Base-by-base conservation (phyloP, 2,113 vertebrate species). In the Agelaius tricolor region DNA sequence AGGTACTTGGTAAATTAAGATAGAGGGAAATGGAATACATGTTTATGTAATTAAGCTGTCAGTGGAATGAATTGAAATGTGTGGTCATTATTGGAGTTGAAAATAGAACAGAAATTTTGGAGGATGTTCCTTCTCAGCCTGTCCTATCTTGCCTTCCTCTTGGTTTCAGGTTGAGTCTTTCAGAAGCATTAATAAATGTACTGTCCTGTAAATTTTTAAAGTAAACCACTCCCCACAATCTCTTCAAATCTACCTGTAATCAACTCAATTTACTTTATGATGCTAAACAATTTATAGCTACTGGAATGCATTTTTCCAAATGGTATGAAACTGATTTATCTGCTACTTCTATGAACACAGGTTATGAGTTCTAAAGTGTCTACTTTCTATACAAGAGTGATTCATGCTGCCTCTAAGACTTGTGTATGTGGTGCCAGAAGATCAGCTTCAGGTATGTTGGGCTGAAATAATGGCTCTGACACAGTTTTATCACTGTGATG, bases 191-290 rank as follows among this genome's bases (percentile, higher is more conserved):
- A 57, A 71, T 35, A 74, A 54, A 57, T 23, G 6, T 33, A 54
- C 11, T 44, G 16, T 21, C 43, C 46, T 58, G 37, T 18, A 62
- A 28, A 15, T 12, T 52, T 55, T 59, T 20, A 10, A 75, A 69
- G 37, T 33, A 39, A 91, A 78, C 4, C n/a, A 1, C 3, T 1
- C 7, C 11, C 12, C 8, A 8, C 6, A 17, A 7, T 54, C 5
- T 84, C 22, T 73, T 13, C 2, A 22, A 41, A 89, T 57, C 23
- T 35, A 49, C 23, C 24, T 24, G 14, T 43, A 41, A 17, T 27
- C 51, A 55, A 54, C 7, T 15, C 46, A 62, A 43, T 71, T 54
- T 67, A 31, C 12, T 55, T 77, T 11, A 30, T 44, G 28, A 62
- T 69, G 30, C 51, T 77, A 52, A 92, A 51, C 7, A 44, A 24